Evolutionary conservation across 2,113 vertebrate species (phyloP).

Genomic region (Tupaia tana): DNA sequence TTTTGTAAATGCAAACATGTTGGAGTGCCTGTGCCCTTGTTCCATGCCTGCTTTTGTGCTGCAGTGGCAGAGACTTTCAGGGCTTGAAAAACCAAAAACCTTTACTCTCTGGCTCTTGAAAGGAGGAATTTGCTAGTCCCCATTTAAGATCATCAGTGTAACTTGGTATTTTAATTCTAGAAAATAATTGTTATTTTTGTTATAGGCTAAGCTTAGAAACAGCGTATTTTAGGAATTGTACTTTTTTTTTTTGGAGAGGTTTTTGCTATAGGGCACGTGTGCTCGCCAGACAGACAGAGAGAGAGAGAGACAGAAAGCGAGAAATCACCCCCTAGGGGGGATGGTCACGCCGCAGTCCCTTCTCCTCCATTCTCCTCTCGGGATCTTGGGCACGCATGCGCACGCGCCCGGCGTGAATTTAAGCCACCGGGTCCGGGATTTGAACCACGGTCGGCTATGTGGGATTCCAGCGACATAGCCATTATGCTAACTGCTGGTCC

Average conservation of each 20-base stretch:
- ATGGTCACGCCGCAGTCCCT: no score
- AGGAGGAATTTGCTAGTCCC: not conserved
- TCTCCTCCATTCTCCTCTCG: no score
- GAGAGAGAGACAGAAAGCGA: no score
- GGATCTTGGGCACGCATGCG: no score
- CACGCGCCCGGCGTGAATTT: no score
- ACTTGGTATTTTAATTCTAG: slow-evolving; percentile 9
- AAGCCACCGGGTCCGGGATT: no score
- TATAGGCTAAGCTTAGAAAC: not conserved
- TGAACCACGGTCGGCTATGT: no score
- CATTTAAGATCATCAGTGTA: not conserved
- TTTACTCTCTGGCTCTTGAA: not conserved
- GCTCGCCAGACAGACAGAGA: no score
- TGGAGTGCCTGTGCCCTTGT: not conserved
- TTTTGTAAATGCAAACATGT: not conserved
- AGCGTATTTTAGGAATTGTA: not conserved
- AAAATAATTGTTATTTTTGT: slow-evolving; percentile 41
- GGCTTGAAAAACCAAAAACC: not conserved
- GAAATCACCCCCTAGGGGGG: no score
- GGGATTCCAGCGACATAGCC: no score
- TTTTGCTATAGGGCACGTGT: no score
- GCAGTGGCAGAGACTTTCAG: not conserved
- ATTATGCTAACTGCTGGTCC: no score
- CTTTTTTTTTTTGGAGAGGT: not conserved
- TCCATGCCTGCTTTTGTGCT: not conserved